Evolutionary conservation across 2,888 invertebrate genomes (phyloP).

Genomic region (Phorcus lineatus): DNA sequence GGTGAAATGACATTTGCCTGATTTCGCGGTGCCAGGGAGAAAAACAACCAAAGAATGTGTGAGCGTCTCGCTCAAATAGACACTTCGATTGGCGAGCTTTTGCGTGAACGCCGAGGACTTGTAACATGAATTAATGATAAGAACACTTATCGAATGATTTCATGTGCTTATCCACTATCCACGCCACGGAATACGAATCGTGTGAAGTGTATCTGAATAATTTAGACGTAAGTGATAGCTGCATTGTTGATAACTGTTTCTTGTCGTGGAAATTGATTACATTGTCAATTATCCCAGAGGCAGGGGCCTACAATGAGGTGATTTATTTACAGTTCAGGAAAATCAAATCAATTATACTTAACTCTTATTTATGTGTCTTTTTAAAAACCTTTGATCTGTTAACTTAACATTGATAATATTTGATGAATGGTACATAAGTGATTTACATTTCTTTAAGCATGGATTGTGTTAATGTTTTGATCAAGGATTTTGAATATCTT

Average conservation of each 20-base stretch:
- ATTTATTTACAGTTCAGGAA: too few species aligned
- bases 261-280: neutral
- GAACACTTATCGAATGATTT: slow-evolving; percentile 7
- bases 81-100: neutral
- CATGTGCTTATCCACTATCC: slow-evolving; percentile 7
- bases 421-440: too few species aligned
- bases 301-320: too few species aligned
- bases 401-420: too few species aligned
- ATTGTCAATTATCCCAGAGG: too few species aligned
- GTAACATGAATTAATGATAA: slow-evolving; percentile 11
- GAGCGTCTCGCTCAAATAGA: neutral
- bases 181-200: neutral
- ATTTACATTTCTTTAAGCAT: too few species aligned
- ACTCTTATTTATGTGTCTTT: too few species aligned
- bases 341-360: too few species aligned
- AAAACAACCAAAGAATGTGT: neutral
- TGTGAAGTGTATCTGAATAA: neutral
- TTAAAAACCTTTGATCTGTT: too few species aligned
- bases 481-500: too few species aligned
- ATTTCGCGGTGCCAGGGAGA: neutral
- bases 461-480: too few species aligned
- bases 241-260: neutral
- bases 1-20: neutral
- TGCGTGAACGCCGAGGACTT: neutral
- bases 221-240: neutral